Base-by-base conservation (phyloP, 2,888 invertebrate species). In the Drosophila testacea region DNA sequence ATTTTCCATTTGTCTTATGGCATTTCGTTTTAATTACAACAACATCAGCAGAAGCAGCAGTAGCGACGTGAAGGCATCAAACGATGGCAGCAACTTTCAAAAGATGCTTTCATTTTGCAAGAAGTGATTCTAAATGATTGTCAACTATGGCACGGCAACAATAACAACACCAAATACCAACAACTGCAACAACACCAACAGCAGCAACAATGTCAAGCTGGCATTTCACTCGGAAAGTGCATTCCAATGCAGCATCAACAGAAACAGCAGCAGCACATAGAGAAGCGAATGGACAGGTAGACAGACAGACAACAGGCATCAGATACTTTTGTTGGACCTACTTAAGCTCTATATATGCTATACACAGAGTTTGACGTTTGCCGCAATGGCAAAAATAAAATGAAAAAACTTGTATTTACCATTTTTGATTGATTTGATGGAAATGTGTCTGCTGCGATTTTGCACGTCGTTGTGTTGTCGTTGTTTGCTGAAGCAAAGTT, bases 371-470 rank as follows among this genome's bases (percentile, higher is more conserved):
- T 83, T 77, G 78, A 71, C 83, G 80, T 79, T 73, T 55, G 67
- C 69, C 61, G 83, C 76, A 68, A 68, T 62, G 68, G 67, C 62
- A 63, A 70, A 80, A 73, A 75, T 27, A 59, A 48, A 69, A 73
- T 73, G 69, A 75, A 83, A 85, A 83, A 88, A 91, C 85, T 88
- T 79, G 89, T 77, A 83, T 90, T 89, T 81, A 77, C 87, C 83
- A 88, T 90, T 88, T 90, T 81, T 89, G 91, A 90, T 90, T 90
- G 90, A 90, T 90, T 90, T 89, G 87, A 85, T 85, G 87, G 83
- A 89, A 89, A 89, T 86, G 86, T 86, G 90, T 89, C 88, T 86
- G 72, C 63, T 74, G 72, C 70, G 76, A 78, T 82, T 76, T 72
- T 75, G 72, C 69, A 66, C 78, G 73, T 71, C 48, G 70, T 60